Evolutionary conservation across 2,113 vertebrate genomes (phyloP), one percentile per base, ranked within the genome.

Genomic region (Pagrus major): DNA sequence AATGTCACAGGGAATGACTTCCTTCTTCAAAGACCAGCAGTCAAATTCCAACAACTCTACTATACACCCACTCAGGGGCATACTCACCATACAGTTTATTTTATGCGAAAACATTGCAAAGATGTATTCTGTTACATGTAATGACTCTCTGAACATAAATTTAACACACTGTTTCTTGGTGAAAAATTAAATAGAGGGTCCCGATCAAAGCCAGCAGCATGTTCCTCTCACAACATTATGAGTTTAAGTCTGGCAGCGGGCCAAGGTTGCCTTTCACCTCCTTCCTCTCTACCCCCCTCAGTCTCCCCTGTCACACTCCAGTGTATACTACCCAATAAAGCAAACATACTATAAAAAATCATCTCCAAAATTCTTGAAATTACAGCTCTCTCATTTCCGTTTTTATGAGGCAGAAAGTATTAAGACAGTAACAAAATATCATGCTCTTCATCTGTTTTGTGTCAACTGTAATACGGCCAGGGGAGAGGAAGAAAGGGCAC

Each of bases 271-370:
- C 44, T 79, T 76, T 71, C 70, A 52, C 63, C 61, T 49, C 63
- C 72, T 47, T 46, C 61, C 66, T 55, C 60, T 49, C 64, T 35
- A 47, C 37, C 39, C 33, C 31, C 59, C 52, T 58, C 54, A 51
- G 39, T 83, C 71, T 27, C 16, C 60, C 60, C 75, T 64, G 74
- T 78, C 81, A 83, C 66, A 82, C 60, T 78, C 84, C 0, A 46
- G 68, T 81, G 84, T 86, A 84, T 64, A 87, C 84, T 82, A 79
- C 74, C 84, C 76, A 80, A 83, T 88, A 91, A 91, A 91, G 75
- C 78, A 90, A 86, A 87, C 63, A 83, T 6, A 56, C 76, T 86
- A 81, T 90, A 78, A 86, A 91, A 85, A 81, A 82, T 78, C 25
- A 87, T 87, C 85, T 84, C 68, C 35, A 85, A n/a, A 87, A 87